Percentiles rank a stretch among this genome's conserved stretches.
Conservation (phyloP, 2,113 vertebrate genomes). For the Engystomops pustulosus region DNA sequence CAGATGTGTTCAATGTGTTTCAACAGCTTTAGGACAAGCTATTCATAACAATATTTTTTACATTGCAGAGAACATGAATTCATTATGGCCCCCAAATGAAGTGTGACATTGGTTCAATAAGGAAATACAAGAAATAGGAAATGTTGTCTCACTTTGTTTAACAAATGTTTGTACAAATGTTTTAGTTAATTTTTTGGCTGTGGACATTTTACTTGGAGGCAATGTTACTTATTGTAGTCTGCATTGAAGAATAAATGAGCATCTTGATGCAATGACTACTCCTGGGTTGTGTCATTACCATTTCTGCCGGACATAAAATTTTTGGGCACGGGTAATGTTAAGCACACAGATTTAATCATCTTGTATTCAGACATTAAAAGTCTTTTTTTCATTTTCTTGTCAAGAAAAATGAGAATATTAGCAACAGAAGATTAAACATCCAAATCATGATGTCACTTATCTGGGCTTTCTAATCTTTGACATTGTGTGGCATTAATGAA, state of each 20-base stretch:
- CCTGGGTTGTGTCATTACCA: neutral
- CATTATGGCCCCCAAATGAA: slow-evolving; percentile 37
- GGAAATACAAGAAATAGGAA: slow-evolving; percentile 27
- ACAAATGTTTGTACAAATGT: slow-evolving; percentile 44
- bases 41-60: slow-evolving; percentile 42
- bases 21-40: slow-evolving; percentile 19
- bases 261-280: slow-evolving; percentile 7
- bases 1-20: slow-evolving; percentile 23
- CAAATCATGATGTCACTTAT: no score
- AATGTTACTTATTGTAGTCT: neutral
- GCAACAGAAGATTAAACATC: no score
- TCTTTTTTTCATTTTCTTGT: no score
- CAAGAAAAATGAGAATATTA: no score
- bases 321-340: neutral
- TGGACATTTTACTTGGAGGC: neutral
- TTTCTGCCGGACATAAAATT: neutral
- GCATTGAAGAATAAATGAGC: neutral
- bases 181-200: slow-evolving; percentile 39
- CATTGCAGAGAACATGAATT: slow-evolving; percentile 34
- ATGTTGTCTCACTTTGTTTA: slow-evolving; percentile 26
- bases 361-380: neutral
- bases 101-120: slow-evolving; percentile 46
- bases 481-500: no score
- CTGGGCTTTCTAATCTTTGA: no score
- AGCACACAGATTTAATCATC: neutral